phyloP scores from a whole-genome alignment of 2,113 vertebrate genomes.

The Otus sunia region DNA sequence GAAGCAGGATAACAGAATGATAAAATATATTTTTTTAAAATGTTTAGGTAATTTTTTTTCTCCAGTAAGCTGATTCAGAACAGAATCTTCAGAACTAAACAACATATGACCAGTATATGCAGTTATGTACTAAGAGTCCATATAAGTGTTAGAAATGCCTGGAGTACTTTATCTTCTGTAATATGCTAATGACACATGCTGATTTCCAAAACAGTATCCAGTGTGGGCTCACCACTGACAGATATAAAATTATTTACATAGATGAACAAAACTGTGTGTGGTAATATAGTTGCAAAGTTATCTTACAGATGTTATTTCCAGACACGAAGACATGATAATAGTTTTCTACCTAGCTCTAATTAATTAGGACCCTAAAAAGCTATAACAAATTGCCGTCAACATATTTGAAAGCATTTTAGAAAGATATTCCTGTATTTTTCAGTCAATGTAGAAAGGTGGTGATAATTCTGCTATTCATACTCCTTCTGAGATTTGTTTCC shows the following conservation, averaged over 20 bases:
- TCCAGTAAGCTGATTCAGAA: background rate
- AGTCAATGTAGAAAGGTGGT: background rate
- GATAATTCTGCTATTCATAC: background rate
- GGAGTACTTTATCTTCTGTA: background rate
- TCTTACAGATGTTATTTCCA: slow-evolving; percentile 25
- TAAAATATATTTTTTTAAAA: background rate
- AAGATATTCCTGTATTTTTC: background rate
- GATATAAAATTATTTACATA: slow-evolving; percentile 3
- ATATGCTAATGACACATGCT: background rate
- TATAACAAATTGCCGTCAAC: background rate
- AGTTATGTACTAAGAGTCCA: background rate
- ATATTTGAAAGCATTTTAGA: background rate
- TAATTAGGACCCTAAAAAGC: background rate
- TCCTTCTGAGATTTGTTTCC: background rate
- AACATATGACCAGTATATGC: background rate
- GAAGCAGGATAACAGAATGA: background rate
- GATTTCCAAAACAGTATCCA: slow-evolving; percentile 9
- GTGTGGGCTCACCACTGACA: background rate
- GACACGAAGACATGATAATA: background rate
- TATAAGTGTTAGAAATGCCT: background rate
- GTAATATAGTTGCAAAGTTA: background rate
- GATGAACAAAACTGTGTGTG: background rate
- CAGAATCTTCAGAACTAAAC: background rate
- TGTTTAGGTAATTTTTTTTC: accelerated
- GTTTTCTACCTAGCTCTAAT: background rate